These are phyloP conservation scores for Tenthredo distinguenda DNA, from an alignment of 2,888 invertebrate genomes.

Conservation along the genomic window DNA sequence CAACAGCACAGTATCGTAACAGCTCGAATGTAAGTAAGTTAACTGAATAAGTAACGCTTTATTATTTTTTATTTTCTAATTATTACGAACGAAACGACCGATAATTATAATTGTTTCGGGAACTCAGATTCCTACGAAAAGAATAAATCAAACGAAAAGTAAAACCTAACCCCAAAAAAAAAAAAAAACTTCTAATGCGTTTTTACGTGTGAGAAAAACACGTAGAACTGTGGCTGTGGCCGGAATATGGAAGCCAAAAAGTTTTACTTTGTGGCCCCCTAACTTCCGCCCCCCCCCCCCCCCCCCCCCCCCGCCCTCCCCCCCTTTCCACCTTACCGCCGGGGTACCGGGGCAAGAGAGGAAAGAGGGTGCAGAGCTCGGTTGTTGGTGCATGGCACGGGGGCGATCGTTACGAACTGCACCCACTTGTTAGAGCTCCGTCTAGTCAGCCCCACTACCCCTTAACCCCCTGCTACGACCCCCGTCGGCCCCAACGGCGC, in stretches of 20 bases:
- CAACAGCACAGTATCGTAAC: background rate
- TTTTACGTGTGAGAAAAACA: background rate
- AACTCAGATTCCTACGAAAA: too few species aligned
- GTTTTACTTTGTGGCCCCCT: constrained; percentile 9
- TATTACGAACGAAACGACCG: background rate
- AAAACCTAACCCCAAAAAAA: background rate
- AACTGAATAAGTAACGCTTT: background rate
- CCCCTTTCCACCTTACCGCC: background rate
- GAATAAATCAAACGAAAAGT: too few species aligned
- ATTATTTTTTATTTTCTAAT: background rate
- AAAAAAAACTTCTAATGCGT: background rate
- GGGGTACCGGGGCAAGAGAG: background rate
- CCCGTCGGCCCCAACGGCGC: constrained; percentile 52
- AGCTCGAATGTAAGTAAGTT: background rate
- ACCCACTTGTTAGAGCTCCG: constrained; percentile 72
- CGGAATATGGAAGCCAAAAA: constrained; percentile 23
- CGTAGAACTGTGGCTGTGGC: background rate
- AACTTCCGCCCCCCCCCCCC: background rate
- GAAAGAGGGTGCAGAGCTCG: constrained; percentile 43
- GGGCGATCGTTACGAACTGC: constrained; percentile 70
- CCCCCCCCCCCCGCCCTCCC: background rate
- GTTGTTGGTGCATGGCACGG: constrained; percentile 63
- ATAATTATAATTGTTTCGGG: too few species aligned
- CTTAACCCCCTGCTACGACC: background rate
- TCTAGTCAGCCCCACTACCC: constrained; percentile 57